Base-by-base conservation (phyloP, 2,113 vertebrate genomes). In the Oryctolagus cuniculus region DNA sequence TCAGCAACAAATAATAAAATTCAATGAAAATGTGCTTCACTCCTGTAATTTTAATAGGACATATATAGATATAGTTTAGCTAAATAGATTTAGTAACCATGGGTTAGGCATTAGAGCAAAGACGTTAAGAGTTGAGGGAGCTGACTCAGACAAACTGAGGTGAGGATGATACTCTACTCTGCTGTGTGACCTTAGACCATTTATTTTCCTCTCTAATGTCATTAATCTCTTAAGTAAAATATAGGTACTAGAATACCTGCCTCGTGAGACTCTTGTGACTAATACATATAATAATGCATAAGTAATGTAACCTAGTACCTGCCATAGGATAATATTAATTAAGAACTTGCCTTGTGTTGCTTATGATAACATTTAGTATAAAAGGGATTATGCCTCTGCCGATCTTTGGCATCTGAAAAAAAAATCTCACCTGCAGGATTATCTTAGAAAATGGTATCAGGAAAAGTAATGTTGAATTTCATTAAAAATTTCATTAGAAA, bases 1-100 rank as follows among this genome's bases (percentile, higher is more conserved):
- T 77, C 92, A 44, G 53, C 10, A 91, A 58, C 2, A n/a, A 89
- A 89, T 74, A 69, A 72, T 82, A 81, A 61, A 95, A 87, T 5
- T 10, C 51, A 90, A 3, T 64, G 25, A 53, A 89, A 73, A 78
- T 10, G n/a, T 24, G 22, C 27, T 79, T 34, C 75, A 5, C 1
- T 79, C n/a, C 21, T 61, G 21, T 8, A 4, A 11, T 85, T 92
- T 79, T 80, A 21, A 89, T n/a, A 79, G 21, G 55, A 58, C 55
- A 58, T 58, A 53, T 22, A 53, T 11, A 27, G n/a, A 51, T 6
- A 79, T 19, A 84, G 5, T 29, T 69, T 82, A 83, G 15, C 49
- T 75, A 72, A 84, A 3, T 72, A 67, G 22, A 86, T 81, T 72
- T 72, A n/a, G n/a, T 69, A 80, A 77, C 10, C 13, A 70, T 25